Evolutionary conservation across 2,113 vertebrate species (phyloP), one percentile per base, ranked within the genome.

Genomic region (Cyprinodon variegatus): DNA sequence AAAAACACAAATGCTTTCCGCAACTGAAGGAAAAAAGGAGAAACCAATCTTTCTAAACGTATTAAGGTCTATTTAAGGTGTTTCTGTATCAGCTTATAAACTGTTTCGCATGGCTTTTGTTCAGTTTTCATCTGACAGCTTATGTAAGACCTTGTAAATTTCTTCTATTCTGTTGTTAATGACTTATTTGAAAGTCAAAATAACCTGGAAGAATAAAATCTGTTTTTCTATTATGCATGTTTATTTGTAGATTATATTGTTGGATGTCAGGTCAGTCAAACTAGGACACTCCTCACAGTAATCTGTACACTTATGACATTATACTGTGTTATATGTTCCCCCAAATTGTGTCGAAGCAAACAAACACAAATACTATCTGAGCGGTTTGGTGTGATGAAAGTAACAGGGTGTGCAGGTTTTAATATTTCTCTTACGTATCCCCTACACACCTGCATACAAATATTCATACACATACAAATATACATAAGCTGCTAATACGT

Each of bases 221-320:
- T 41, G 15, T n/a, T 8, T 53, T 53, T 53, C 17, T 29, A 29
- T 53, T 8, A 53, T 37, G 17, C 11, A 38, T 62, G 37, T 13
- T 9, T 62, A 14, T 61, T 61, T 36, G 60, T 2, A 2, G 37
- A 38, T 9, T 3, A 38, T 13, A 4, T 39, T 50, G n/a, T 13
- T 70, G 10, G 22, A 63, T 72, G 60, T 46, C 12, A 57, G 63
- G 61, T 7, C 60, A 11, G 38, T 13, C 74, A 41, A 89, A 71
- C 57, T 62, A 69, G 86, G 74, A 61, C 80, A 85, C 22, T 1
- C 15, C 65, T 76, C 50, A 14, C 38, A 64, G 83, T 74, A 81
- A 83, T 68, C 45, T 76, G 65, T 68, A 53, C 61, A 70, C 73
- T 48, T 66, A 22, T 65, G 71, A 41, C 65, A 50, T 50, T 50